phyloP scores from a whole-genome alignment of 92 coral and sea anemone species.

The Nematostella vectensis region DNA sequence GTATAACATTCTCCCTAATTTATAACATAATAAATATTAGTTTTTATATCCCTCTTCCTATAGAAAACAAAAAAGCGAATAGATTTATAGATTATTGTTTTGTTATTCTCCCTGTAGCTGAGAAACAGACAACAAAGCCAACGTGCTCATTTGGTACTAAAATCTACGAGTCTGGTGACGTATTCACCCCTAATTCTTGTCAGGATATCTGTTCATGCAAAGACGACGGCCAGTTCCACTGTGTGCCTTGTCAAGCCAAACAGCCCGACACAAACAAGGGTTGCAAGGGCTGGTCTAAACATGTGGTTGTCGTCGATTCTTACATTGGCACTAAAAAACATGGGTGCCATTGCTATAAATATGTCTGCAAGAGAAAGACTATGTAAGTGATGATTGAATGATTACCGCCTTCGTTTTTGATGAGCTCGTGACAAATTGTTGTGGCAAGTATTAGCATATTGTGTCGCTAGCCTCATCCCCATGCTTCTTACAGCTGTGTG shows the following conservation, averaged over 20 bases:
- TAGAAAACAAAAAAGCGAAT: no score
- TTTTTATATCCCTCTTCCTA: no score
- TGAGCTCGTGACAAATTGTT: no score
- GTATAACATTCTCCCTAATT: no score
- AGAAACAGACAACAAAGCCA: no score
- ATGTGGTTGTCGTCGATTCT: not conserved
- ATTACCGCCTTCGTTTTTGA: no score
- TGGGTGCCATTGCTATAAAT: not conserved
- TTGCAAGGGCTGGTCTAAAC: not conserved
- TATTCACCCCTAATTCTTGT: not conserved
- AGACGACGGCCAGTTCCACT: slow-evolving; percentile 5
- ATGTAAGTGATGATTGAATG: slow-evolving; percentile 4
- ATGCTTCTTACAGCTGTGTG: no score
- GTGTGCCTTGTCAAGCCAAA: not conserved
- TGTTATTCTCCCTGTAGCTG: no score
- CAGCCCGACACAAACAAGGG: not conserved
- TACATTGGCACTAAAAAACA: not conserved
- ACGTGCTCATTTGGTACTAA: not conserved
- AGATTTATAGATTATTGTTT: no score
- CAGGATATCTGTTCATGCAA: not conserved
- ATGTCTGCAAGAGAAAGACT: slow-evolving; percentile 1
- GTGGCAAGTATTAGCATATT: no score
- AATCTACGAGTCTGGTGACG: not conserved
- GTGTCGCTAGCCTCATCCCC: no score
- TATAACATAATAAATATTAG: no score